These are phyloP conservation scores for Vombatus ursinus DNA, from an alignment of 2,113 vertebrate species.

Conservation along the genomic window DNA sequence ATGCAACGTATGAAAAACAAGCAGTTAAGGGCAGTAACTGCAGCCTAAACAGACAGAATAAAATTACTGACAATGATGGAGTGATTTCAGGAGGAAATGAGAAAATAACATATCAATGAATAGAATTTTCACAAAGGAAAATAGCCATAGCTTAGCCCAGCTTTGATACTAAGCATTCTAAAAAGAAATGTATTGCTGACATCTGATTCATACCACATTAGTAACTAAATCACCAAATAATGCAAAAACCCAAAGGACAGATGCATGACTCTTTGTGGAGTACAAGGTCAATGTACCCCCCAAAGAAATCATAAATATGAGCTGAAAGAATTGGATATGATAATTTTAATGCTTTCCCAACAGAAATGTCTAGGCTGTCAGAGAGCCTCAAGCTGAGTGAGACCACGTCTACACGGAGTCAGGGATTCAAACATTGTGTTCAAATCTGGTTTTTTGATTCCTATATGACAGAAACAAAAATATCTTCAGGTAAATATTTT, in stretches of 20 bases:
- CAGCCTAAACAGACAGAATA: slow-evolving; percentile 60
- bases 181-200: slow-evolving; percentile 63
- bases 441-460: slow-evolving; percentile 32
- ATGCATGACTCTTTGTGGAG: slow-evolving; percentile 19
- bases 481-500: slow-evolving; percentile 6
- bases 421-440: slow-evolving; percentile 35
- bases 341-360: slow-evolving; percentile 55
- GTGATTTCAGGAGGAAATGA: slow-evolving; percentile 70
- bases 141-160: slow-evolving; percentile 48
- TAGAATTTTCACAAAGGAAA: slow-evolving; percentile 71
- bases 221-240: slow-evolving; percentile 68
- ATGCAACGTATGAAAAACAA: slow-evolving; percentile 65
- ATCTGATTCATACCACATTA: slow-evolving; percentile 64
- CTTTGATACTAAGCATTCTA: slow-evolving; percentile 57
- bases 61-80: slow-evolving; percentile 70
- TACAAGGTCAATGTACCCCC: slow-evolving; percentile 1
- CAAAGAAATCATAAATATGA: neutral
- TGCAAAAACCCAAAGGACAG: slow-evolving; percentile 45
- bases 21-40: slow-evolving; percentile 55
- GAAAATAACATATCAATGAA: slow-evolving; percentile 65
- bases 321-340: slow-evolving; percentile 26
- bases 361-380: slow-evolving; percentile 22
- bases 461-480: slow-evolving; percentile 25
- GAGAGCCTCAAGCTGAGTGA: neutral
- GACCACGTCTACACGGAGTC: slow-evolving; percentile 26